A percentile compares a stretch with the other conserved stretches of the same genome.
Conservation (phyloP, 2,113 vertebrate genomes). For the Pelmatolapia mariae region DNA sequence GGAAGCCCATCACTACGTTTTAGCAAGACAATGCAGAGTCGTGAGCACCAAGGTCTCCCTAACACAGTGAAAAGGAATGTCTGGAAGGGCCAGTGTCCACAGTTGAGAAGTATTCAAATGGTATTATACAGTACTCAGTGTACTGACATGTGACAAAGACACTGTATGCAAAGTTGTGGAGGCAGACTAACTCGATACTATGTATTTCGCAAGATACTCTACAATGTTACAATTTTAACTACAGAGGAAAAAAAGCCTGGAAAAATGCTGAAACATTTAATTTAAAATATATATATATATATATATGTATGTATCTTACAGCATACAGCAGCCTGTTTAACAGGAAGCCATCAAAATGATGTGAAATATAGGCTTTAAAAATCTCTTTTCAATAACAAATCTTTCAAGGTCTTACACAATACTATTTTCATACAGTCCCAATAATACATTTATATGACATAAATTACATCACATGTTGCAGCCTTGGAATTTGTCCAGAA, state of each 20-base stretch:
- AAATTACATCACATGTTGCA: not conserved
- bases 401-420: not conserved
- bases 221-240: not conserved
- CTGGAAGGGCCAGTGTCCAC: not conserved
- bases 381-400: not conserved
- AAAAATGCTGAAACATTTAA: not conserved
- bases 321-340: not conserved
- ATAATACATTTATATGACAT: not conserved
- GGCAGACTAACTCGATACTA: rapidly evolving
- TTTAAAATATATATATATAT: no score
- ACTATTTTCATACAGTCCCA: not conserved
- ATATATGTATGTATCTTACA: no score
- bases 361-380: not conserved
- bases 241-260: rapidly evolving
- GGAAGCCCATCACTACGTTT: not conserved
- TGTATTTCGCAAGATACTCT: not conserved
- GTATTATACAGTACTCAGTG: not conserved
- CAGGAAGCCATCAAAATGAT: not conserved
- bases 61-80: not conserved
- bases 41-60: not conserved
- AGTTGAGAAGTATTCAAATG: not conserved
- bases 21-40: not conserved
- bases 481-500: not conserved
- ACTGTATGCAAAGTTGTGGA: not conserved
- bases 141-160: not conserved